Base-by-base conservation (phyloP, 2,113 vertebrate species). In the Psilopogon haemacephalus region DNA sequence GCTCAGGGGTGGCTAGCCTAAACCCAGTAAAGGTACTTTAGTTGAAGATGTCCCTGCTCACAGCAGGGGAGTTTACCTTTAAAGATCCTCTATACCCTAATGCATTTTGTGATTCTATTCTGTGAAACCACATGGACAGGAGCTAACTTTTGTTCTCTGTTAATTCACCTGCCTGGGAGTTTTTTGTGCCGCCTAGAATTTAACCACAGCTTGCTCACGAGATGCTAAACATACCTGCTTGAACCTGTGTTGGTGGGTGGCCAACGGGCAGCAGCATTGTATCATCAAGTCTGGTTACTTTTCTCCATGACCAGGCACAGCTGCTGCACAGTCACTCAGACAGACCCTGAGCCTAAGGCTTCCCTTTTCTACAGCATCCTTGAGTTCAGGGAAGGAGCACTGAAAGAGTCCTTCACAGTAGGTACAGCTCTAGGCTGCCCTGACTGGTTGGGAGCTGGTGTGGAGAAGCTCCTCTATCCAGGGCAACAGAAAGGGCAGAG, bases 341-440 rank as follows among this genome's bases (percentile, higher is more conserved):
- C 69, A 84, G 84, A 63, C 1, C 72, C 55, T 64, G 44, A 46
- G 33, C 24, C 35, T 58, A 62, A 21, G 68, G 40, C 26, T 60
- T 24, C 28, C 30, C 40, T 33, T n/a, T 30, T 20, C 35, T 65
- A 1, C 27, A 32, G 33, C 48, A 63, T 8, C 48, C 54, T 40
- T 38, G 56, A 26, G 7, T 2, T 37, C 35, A 28, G 1, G 11
- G 12, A 52, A n/a, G 40, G 13, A 73, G 35, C 0, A 0, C 1
- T 38, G 52, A 37, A 90, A 54, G 37, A 46, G 15, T 86, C 21
- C 55, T 28, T 59, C 50, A 48, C 33, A 62, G 60, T 2, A 5
- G 50, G 9, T 8, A 10, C 21, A 48, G 56, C 33, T 59, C 69
- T 60, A 42, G n/a, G 28, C 38, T 83, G 12, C 65, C 56, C 11